phyloP scores from a whole-genome alignment of 1,140 invertebrate species.

The Pomacea maculata region DNA sequence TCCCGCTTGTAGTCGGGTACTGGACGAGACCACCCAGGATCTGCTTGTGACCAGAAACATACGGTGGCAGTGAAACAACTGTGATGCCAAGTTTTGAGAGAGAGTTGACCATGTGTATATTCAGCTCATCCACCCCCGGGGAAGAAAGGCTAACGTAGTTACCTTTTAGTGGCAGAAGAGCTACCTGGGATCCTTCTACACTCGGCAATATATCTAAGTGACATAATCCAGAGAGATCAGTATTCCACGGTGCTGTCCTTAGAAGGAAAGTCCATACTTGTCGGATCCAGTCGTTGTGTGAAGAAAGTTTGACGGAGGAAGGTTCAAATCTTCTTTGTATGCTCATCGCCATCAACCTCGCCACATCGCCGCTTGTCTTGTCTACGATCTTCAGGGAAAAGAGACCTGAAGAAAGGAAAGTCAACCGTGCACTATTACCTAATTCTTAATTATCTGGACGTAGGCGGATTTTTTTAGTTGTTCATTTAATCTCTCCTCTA shows the following conservation, averaged over 20 bases:
- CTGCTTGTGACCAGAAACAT: not conserved
- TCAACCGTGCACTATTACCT: too few relatives aligned
- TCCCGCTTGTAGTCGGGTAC: constrained; percentile 10
- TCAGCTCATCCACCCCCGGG: not conserved
- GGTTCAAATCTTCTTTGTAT: not conserved
- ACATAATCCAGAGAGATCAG: not conserved
- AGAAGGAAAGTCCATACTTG: constrained; percentile 18
- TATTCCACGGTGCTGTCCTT: not conserved
- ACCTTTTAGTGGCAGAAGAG: constrained; percentile 12
- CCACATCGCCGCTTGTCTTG: not conserved
- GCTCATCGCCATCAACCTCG: not conserved
- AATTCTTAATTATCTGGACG: too few relatives aligned
- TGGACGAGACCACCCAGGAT: constrained; percentile 14
- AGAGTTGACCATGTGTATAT: not conserved
- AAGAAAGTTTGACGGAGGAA: not conserved
- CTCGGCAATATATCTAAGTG: constrained; percentile 13
- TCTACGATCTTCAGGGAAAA: not conserved
- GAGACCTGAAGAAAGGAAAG: not conserved
- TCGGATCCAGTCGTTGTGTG: constrained; percentile 10
- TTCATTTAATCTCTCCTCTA: too few relatives aligned
- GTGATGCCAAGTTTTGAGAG: constrained; percentile 18
- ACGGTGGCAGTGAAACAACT: constrained; percentile 12
- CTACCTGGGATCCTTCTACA: not conserved
- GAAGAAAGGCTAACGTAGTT: constrained; percentile 5
- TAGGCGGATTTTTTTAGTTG: too few relatives aligned